Evolutionary conservation across 1,140 invertebrate genomes (phyloP).

Genomic region (Zaprionus tsacasi): DNA sequence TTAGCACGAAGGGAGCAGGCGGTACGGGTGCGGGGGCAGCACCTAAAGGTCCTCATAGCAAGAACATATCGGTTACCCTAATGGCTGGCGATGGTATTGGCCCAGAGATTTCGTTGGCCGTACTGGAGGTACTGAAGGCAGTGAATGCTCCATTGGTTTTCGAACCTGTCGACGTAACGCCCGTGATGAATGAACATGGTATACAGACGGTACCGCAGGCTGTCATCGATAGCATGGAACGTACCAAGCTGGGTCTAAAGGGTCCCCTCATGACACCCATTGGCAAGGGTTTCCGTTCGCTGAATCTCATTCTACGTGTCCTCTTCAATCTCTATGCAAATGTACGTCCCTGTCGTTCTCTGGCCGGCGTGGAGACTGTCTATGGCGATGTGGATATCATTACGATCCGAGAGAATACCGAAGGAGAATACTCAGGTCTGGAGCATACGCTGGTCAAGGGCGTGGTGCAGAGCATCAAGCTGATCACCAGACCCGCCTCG

Average conservation of each 20-base stretch:
- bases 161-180: constrained; percentile 99
- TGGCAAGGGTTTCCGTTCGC: constrained; percentile 98
- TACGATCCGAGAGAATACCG: constrained; percentile 99
- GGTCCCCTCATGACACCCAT: constrained; percentile 99
- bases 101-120: constrained; percentile 98
- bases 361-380: constrained; percentile 98
- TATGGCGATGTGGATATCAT: constrained; percentile 99
- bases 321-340: constrained; percentile 99
- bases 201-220: constrained; percentile 97
- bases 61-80: constrained; percentile 85
- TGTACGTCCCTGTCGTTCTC: constrained; percentile 97
- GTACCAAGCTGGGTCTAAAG: constrained; percentile 98
- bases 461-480: constrained; percentile 99
- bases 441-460: constrained; percentile 99
- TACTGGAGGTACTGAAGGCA: constrained; percentile 97
- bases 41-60: no score
- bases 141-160: constrained; percentile 98
- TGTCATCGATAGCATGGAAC: constrained; percentile 98
- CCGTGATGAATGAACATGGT: constrained; percentile 96
- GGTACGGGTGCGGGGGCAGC: neutral
- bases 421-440: constrained; percentile 99
- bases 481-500: constrained; percentile 99
- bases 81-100: constrained; percentile 99
- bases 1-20: neutral
- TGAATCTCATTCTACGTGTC: constrained; percentile 99